phyloP scores from a whole-genome alignment of 1,140 invertebrate species.

The Sminthurides bifidus region DNA sequence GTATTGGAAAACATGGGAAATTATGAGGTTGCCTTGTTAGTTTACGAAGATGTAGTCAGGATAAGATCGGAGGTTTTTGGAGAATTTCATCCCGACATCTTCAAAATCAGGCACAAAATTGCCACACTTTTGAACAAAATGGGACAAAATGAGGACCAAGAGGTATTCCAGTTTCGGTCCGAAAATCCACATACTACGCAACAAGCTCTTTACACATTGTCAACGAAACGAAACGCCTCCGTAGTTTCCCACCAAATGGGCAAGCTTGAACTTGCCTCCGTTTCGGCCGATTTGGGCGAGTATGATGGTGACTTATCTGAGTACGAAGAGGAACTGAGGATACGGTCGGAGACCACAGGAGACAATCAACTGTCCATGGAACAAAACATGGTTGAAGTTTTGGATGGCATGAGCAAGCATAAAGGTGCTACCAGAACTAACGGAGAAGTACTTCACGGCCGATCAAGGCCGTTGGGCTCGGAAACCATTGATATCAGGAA shows the following conservation, averaged over 20 bases:
- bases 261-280: too few relatives aligned
- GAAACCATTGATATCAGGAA: too few relatives aligned
- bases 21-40: conserved; percentile 32
- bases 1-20: conserved; percentile 25
- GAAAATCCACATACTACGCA: conserved; percentile 2
- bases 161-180: conserved; percentile 12
- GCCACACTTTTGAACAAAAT: conserved; percentile 24
- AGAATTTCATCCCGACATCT: conserved; percentile 20
- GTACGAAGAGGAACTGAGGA: conserved; percentile 14
- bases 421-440: too few relatives aligned
- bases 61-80: conserved; percentile 31
- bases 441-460: too few relatives aligned
- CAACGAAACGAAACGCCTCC: conserved; percentile 16
- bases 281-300: too few relatives aligned
- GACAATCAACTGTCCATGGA: conserved; percentile 10
- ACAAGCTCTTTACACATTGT: conserved; percentile 7
- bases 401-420: too few relatives aligned
- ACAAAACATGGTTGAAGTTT: too few relatives aligned
- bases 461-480: too few relatives aligned
- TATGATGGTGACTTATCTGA: conserved; percentile 14
- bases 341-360: conserved; percentile 4
- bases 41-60: conserved; percentile 29
- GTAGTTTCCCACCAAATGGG: conserved; percentile 6
- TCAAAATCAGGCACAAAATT: conserved; percentile 29
- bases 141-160: conserved; percentile 26